Evolutionary conservation across 2,797 vertebrate genomes (phyloP).

Genomic region (Phaenicophaeus curvirostris): DNA sequence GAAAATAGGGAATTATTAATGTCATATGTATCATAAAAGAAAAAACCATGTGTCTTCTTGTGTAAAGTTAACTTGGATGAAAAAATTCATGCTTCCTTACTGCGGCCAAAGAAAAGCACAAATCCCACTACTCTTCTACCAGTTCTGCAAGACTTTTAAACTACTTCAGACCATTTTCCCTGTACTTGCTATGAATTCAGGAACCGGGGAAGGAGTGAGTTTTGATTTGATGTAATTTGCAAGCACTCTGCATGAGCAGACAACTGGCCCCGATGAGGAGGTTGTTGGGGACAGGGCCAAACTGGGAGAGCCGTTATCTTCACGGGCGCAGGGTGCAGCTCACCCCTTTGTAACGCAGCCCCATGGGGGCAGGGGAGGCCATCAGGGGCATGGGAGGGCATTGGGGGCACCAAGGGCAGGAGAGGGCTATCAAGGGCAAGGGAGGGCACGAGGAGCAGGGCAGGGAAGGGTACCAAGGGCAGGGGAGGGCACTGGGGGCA

Average conservation of each 20-base stretch:
- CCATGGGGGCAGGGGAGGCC: no score
- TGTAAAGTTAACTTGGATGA: not conserved
- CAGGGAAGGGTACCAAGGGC: no score
- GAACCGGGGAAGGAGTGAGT: fast-evolving
- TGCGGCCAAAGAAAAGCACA: fast-evolving
- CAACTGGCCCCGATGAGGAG: not conserved
- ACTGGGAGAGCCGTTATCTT: no score
- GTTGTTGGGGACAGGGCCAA: no score
- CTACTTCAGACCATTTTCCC: fast-evolving
- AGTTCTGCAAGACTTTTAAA: fast-evolving
- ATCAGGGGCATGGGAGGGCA: no score
- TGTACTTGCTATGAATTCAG: fast-evolving
- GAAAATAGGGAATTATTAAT: not conserved
- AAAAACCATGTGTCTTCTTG: fast-evolving
- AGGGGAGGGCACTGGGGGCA: no score
- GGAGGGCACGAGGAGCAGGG: no score
- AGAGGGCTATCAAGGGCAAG: no score
- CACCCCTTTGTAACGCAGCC: not conserved
- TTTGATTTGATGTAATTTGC: no score
- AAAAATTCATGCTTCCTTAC: not conserved
- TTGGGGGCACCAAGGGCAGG: no score
- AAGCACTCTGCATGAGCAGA: fast-evolving
- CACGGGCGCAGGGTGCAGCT: not conserved
- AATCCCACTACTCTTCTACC: fast-evolving
- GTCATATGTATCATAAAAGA: fast-evolving